phyloP scores from a whole-genome alignment of 2,888 invertebrate species.

The Augochlorella aurata region DNA sequence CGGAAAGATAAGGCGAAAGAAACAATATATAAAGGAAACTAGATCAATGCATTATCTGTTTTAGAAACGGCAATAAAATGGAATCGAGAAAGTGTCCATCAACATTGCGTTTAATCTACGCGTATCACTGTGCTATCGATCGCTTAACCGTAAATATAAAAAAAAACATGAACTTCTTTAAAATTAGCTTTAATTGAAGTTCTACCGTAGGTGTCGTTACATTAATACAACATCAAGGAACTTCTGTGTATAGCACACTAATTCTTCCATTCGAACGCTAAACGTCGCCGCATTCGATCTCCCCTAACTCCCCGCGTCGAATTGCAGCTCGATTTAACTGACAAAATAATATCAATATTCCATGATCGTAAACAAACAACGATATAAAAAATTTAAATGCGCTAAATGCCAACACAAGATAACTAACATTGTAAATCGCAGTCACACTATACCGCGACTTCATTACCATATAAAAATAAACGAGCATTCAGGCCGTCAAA shows the following conservation, averaged over 20 bases:
- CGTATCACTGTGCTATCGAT: conserved; percentile 20
- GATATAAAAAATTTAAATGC: conserved; percentile 25
- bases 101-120: background rate
- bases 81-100: conserved; percentile 20
- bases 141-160: conserved; percentile 29
- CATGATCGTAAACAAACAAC: background rate
- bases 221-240: conserved; percentile 32
- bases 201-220: background rate
- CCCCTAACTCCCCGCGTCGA: too few species aligned
- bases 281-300: background rate
- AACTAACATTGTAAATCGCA: background rate
- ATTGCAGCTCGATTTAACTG: too few species aligned
- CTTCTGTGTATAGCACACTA: conserved; percentile 22
- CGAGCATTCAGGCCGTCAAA: background rate
- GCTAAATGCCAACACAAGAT: conserved; percentile 21
- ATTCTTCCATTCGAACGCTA: background rate
- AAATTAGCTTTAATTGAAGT: background rate
- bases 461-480: conserved; percentile 40
- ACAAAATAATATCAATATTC: background rate
- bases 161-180: background rate
- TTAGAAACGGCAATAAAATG: conserved; percentile 13
- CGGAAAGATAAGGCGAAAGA: background rate
- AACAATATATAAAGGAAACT: background rate
- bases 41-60: background rate
- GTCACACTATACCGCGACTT: background rate